Percentiles rank a stretch among this genome's conserved stretches.
phyloP scores from a whole-genome alignment of 2,888 invertebrate genomes.

The Drosophila dives region DNA sequence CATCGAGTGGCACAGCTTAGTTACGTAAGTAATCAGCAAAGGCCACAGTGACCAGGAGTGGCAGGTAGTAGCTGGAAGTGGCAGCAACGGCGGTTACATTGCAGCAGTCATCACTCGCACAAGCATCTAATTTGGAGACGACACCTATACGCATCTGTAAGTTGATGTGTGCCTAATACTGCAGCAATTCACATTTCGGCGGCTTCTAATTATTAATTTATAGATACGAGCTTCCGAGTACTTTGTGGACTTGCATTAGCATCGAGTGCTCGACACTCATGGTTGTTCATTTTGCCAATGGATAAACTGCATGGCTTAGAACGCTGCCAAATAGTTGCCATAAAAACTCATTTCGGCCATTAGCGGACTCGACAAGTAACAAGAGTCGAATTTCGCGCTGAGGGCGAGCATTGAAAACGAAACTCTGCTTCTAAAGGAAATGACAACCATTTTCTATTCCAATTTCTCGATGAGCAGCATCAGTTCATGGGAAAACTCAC shows the following conservation, averaged over 20 bases:
- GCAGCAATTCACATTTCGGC: slow-evolving; percentile 54
- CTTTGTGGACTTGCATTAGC: slow-evolving; percentile 37
- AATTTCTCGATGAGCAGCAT: slow-evolving; percentile 32
- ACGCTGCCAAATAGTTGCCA: slow-evolving; percentile 53
- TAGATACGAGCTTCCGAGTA: slow-evolving; percentile 40
- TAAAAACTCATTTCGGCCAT: slow-evolving; percentile 69
- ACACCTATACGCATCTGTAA: slow-evolving; percentile 13
- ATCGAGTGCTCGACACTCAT: slow-evolving; percentile 18
- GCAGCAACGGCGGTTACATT: slow-evolving; percentile 59
- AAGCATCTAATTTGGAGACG: slow-evolving; percentile 41
- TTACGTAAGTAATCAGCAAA: slow-evolving; percentile 73
- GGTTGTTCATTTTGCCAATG: slow-evolving; percentile 16
- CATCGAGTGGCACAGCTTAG: slow-evolving; percentile 63
- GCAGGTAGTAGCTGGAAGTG: not conserved
- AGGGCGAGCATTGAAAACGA: slow-evolving; percentile 13
- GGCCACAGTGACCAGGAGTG: slow-evolving; percentile 21
- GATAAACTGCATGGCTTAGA: slow-evolving; percentile 41
- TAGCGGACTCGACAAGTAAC: slow-evolving; percentile 40
- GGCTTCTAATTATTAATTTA: slow-evolving; percentile 76
- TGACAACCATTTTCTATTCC: slow-evolving; percentile 63
- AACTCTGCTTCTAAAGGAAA: slow-evolving; percentile 57
- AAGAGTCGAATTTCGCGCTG: slow-evolving; percentile 30
- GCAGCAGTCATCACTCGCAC: slow-evolving; percentile 61
- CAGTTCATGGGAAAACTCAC: slow-evolving; percentile 66
- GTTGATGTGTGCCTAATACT: slow-evolving; percentile 13